Base-by-base conservation (phyloP, 1,140 invertebrate species). In the Hyphantria cunea region DNA sequence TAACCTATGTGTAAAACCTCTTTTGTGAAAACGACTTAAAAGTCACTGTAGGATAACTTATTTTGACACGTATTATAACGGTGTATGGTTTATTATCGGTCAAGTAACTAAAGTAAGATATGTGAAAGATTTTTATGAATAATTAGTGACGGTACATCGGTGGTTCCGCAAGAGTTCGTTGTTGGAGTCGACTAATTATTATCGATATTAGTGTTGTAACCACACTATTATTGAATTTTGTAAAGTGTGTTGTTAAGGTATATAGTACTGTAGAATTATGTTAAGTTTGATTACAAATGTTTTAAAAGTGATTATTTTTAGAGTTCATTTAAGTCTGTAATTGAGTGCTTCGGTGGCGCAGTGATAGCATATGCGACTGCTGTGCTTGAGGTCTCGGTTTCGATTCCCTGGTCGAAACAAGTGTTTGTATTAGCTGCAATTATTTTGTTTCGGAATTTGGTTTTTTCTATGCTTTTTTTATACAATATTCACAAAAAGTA, bases 131-230 rank as follows among this genome's bases (percentile, higher is more conserved):
- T 7, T 44, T 6, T 9, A 3, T 1, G 41, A 44, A 0, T 44
- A 44, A 44, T 44, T 44, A 44, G 41, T 44, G 41, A 44, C 12
- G 41, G 41, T 44, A 44, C 41, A n/a, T 44, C 41, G 7, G n/a
- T 3, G 37, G 37, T 44, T 44, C 1, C 41, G 12, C 12, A 44
- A 44, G 10, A 44, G 41, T 44, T 13, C 9, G 11, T 44, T 7
- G 41, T 44, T 13, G 41, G 41, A 44, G 41, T 44, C 41, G 41
- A 44, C 41, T 44, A 9, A 12, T 41, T 44, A 44, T 44, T n/a
- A n/a, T 7, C 41, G n/a, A 13, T 44, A 44, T n/a, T 37, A 37
- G 34, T 37, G 34, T 37, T 37, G 34, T 37, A 37, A 8, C 11
- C 7, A 7, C 8, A 11, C n/a, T n/a, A n/a, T n/a, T n/a, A 11